phyloP scores from a whole-genome alignment of 1,140 invertebrate species.

The Carcinoscorpius rotundicauda region DNA sequence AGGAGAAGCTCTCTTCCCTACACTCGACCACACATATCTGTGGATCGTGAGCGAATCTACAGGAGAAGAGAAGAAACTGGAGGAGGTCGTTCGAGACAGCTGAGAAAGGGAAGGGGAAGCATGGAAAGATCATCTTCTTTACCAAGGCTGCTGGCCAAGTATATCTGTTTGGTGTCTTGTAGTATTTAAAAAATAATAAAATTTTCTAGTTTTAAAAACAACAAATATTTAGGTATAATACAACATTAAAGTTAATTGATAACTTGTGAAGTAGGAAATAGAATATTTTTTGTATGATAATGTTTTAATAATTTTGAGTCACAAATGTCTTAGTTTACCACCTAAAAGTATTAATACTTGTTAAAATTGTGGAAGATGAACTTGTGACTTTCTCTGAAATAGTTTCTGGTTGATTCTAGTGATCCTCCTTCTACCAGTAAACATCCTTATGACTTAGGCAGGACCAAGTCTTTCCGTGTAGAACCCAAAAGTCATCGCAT shows the following conservation, averaged over 20 bases:
- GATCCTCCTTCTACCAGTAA: slow-evolving; percentile 15
- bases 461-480: slow-evolving; percentile 75
- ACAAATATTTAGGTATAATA: too few species aligned
- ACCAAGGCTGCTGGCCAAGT: slow-evolving; percentile 67
- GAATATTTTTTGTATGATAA: too few species aligned
- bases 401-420: slow-evolving; percentile 11
- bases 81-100: slow-evolving; percentile 37
- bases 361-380: too few species aligned
- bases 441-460: slow-evolving; percentile 50
- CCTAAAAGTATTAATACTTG: too few species aligned
- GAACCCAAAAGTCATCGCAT: slow-evolving; percentile 63
- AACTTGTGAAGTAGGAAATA: too few species aligned
- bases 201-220: too few species aligned
- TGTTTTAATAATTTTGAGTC: too few species aligned
- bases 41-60: slow-evolving; percentile 25
- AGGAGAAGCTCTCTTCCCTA: slow-evolving; percentile 18
- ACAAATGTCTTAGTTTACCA: too few species aligned
- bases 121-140: slow-evolving; percentile 74
- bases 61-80: slow-evolving; percentile 48
- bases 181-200: too few species aligned
- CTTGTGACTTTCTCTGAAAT: too few species aligned
- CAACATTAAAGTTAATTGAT: too few species aligned
- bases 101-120: slow-evolving; percentile 41
- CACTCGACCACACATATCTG: slow-evolving; percentile 17
- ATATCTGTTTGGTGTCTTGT: slow-evolving; percentile 6